Percentiles rank a stretch among this genome's conserved stretches.
phyloP scores from a whole-genome alignment of 2,888 invertebrate species.

The Conus canariensis region DNA sequence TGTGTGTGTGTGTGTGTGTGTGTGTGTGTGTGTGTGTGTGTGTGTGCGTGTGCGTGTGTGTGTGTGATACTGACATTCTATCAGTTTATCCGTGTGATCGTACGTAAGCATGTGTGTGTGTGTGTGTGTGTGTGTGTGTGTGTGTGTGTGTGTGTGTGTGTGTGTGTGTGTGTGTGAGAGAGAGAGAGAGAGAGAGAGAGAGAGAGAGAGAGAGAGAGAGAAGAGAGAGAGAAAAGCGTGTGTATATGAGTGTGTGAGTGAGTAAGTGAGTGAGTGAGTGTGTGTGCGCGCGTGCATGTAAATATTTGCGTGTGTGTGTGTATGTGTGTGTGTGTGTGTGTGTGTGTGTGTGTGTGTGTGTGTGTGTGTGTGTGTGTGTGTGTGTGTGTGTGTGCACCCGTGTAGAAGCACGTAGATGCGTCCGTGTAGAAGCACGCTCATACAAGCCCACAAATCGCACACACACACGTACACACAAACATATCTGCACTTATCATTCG shows the following conservation, averaged over 20 bases:
- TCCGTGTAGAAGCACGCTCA: too few species aligned
- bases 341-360: not conserved
- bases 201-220: not conserved
- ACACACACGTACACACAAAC: too few species aligned
- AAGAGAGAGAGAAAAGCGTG: not conserved
- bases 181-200: not conserved
- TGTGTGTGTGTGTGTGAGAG: not conserved
- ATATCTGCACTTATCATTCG: too few species aligned
- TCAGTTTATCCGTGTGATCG: not conserved
- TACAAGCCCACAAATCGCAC: too few species aligned
- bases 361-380: not conserved
- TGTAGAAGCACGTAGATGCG: too few species aligned
- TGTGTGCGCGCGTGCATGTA: not conserved
- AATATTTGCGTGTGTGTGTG: constrained; percentile 10
- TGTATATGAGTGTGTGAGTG: too few species aligned
- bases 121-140: constrained; percentile 4
- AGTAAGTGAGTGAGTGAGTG: too few species aligned
- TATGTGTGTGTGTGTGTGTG: not conserved
- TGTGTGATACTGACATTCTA: not conserved
- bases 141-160: not conserved
- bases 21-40: constrained; percentile 26
- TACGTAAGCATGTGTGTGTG: not conserved
- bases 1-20: constrained; percentile 28
- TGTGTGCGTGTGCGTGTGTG: constrained; percentile 19
- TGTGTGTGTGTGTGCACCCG: not conserved